Conservation (phyloP, 2,797 vertebrate species). For the Geotrypetes seraphini region DNA sequence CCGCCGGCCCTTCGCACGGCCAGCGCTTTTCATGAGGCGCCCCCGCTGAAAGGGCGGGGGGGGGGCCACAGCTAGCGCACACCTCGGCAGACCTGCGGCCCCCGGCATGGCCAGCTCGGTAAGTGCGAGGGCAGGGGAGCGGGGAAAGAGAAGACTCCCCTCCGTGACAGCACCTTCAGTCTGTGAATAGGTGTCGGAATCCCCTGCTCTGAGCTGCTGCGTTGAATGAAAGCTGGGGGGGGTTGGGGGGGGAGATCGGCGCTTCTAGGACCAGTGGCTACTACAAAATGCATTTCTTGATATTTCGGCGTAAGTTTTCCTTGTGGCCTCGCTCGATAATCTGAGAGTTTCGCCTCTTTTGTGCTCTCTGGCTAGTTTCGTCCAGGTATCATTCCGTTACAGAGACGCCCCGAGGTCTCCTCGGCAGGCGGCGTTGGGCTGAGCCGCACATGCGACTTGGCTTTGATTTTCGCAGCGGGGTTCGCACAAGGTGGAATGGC, state of each 20-base stretch:
- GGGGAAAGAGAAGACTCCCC: not conserved
- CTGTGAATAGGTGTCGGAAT: too few species aligned
- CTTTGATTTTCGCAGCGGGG: not conserved
- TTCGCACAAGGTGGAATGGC: too few species aligned
- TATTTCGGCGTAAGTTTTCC: not conserved
- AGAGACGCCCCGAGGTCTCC: too few species aligned
- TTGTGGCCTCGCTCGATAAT: too few species aligned
- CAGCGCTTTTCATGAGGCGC: too few species aligned
- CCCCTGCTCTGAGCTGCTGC: constrained; percentile 6
- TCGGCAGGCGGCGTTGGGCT: too few species aligned
- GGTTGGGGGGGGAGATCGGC: constrained; percentile 7
- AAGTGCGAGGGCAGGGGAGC: constrained; percentile 47
- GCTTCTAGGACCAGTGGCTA: too few species aligned
- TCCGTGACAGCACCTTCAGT: too few species aligned
- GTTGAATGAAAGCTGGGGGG: constrained; percentile 25
- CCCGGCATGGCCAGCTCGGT: constrained; percentile 88
- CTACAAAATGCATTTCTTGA: too few species aligned
- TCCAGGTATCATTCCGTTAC: constrained; percentile 35
- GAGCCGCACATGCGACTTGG: too few species aligned
- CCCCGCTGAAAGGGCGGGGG: not conserved
- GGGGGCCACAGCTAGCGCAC: constrained; percentile 17
- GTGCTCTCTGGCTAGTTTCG: not conserved
- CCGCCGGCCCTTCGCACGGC: too few species aligned
- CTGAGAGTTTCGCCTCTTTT: too few species aligned
- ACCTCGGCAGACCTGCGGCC: constrained; percentile 50